Evolutionary conservation across 2,888 invertebrate genomes (phyloP).

Genomic region (Pristionchus fissidentatus): DNA sequence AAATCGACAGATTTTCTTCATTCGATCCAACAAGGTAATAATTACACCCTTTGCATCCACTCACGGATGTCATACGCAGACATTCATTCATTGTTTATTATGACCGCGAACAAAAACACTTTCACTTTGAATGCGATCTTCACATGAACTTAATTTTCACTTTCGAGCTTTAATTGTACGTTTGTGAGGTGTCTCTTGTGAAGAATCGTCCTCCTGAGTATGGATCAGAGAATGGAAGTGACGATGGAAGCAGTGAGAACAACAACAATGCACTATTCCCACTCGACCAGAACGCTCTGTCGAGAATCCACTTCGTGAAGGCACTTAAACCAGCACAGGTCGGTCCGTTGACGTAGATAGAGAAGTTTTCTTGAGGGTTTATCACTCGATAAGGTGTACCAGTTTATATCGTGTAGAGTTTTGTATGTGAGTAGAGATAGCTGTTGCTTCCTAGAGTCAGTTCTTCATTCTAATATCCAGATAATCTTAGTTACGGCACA

Average conservation of each 20-base stretch:
- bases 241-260: constrained; percentile 60
- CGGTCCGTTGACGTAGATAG: constrained; percentile 1
- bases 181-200: constrained; percentile 65
- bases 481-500: no score
- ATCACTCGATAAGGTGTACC: constrained; percentile 45
- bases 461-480: no score
- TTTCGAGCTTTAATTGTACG: neutral
- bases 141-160: neutral
- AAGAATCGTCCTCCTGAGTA: constrained; percentile 71
- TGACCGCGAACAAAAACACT: neutral
- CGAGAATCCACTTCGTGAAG: constrained; percentile 69
- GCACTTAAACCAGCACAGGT: constrained; percentile 72
- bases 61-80: neutral
- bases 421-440: no score
- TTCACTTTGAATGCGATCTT: no score
- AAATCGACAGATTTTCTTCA: constrained; percentile 93
- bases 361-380: neutral
- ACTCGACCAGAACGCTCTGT: constrained; percentile 68
- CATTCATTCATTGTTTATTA: neutral
- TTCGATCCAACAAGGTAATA: constrained; percentile 86
- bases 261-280: constrained; percentile 72
- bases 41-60: neutral
- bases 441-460: no score
- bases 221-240: constrained; percentile 72
- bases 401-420: no score